A percentile compares a stretch with the other conserved stretches of the same genome.
These are phyloP conservation scores for Arrhamphus sclerolepis DNA, from an alignment of 2,797 vertebrate species.

Conservation along the genomic window DNA sequence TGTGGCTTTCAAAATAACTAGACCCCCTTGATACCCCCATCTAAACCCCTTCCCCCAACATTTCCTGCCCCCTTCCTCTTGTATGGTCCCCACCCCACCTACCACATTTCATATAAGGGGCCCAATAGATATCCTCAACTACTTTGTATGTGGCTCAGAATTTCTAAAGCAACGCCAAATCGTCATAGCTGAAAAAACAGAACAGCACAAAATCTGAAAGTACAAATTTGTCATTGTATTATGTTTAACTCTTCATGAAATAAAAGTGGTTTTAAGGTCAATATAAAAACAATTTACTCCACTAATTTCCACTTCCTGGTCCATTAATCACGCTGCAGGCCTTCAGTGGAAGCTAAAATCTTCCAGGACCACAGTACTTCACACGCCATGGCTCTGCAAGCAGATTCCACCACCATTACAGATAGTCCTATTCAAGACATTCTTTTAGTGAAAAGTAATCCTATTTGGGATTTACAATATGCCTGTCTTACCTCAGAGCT, in stretches of 20 bases:
- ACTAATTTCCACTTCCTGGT: slow-evolving; percentile 65
- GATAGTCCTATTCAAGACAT: slow-evolving; percentile 52
- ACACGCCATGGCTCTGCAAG: slow-evolving; percentile 54
- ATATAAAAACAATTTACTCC: slow-evolving; percentile 65
- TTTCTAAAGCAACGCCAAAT: slow-evolving; percentile 50
- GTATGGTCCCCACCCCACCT: slow-evolving; percentile 62
- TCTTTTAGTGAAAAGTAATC: slow-evolving; percentile 60
- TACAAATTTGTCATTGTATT: slow-evolving; percentile 34
- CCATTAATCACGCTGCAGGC: slow-evolving; percentile 64
- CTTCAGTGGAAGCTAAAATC: slow-evolving; percentile 44
- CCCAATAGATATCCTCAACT: slow-evolving; percentile 70
- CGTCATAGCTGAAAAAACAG: slow-evolving; percentile 18
- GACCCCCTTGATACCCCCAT: slow-evolving; percentile 59
- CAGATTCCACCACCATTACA: slow-evolving; percentile 30
- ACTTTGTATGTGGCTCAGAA: slow-evolving; percentile 51
- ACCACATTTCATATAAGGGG: slow-evolving; percentile 69
- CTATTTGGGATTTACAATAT: slow-evolving; percentile 65
- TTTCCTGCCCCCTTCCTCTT: slow-evolving; percentile 70
- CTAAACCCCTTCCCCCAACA: slow-evolving; percentile 48
- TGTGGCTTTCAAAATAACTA: slow-evolving; percentile 77
- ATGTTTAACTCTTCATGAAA: slow-evolving; percentile 33
- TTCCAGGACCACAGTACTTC: slow-evolving; percentile 40
- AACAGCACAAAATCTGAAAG: slow-evolving; percentile 31
- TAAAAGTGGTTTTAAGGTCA: slow-evolving; percentile 47
- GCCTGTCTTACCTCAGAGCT: slow-evolving; percentile 60